Evolutionary conservation across 2,113 vertebrate species (phyloP).

Genomic region (Ictalurus furcatus): DNA sequence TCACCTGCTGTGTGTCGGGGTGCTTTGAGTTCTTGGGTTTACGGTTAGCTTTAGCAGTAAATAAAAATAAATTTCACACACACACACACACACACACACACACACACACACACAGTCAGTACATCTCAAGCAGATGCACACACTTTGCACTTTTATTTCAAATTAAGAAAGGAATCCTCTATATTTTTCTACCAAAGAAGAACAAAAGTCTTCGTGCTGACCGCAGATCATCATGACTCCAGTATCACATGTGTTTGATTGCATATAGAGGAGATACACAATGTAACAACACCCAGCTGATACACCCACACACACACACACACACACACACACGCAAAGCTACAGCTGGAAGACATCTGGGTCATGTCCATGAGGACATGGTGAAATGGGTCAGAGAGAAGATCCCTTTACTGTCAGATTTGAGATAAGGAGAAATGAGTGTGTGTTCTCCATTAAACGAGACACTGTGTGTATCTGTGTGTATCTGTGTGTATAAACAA

Average conservation of each 20-base stretch:
- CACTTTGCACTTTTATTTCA: neutral
- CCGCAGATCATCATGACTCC: neutral
- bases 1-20: conserved; percentile 7
- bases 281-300: conserved; percentile 41
- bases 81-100: neutral
- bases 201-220: neutral
- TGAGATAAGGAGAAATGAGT: neutral
- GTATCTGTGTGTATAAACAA: neutral
- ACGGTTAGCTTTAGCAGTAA: conserved; percentile 31
- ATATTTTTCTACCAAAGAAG: neutral
- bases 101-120: neutral
- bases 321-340: conserved; percentile 11
- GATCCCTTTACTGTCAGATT: conserved; percentile 14
- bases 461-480: neutral
- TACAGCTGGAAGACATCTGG: conserved; percentile 59
- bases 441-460: conserved; percentile 27
- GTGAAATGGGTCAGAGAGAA: conserved; percentile 36
- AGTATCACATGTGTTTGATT: conserved; percentile 29
- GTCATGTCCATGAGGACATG: conserved; percentile 50
- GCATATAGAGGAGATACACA: conserved; percentile 33
- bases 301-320: conserved; percentile 12
- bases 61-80: conserved; percentile 17
- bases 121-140: neutral
- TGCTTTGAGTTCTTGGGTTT: conserved; percentile 37
- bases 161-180: conserved; percentile 14